A percentile compares a stretch with the other conserved stretches of the same genome.
These are phyloP conservation scores for Labroides dimidiatus DNA, from an alignment of 2,797 vertebrate genomes.

Conservation along the genomic window DNA sequence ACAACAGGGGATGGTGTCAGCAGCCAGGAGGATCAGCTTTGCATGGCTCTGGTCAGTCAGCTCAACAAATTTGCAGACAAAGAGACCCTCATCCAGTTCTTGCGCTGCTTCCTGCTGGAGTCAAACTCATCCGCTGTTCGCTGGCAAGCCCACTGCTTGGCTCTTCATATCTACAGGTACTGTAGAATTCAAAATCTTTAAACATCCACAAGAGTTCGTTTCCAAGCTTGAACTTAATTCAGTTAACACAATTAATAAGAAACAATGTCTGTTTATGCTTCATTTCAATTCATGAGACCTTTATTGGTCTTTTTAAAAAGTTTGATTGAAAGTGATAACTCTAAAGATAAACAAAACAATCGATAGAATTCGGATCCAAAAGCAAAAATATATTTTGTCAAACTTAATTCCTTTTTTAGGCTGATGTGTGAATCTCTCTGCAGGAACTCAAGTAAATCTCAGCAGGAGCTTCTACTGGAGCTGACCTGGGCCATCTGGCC, in stretches of 20 bases:
- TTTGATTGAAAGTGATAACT: not conserved
- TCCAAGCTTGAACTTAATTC: too few relatives aligned
- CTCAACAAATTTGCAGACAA: conserved; percentile 99
- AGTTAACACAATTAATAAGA: too few relatives aligned
- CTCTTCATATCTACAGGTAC: conserved; percentile 98
- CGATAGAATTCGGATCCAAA: not conserved
- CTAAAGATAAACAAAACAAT: not conserved
- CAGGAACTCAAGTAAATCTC: conserved; percentile 97
- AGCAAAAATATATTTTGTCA: not conserved
- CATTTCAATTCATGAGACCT: not conserved
- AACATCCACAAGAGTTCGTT: not conserved
- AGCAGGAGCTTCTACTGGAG: conserved; percentile 95
- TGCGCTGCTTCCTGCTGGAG: conserved; percentile 97
- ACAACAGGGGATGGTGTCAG: conserved; percentile 88
- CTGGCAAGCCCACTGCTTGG: conserved; percentile 98
- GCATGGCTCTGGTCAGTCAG: conserved; percentile 96
- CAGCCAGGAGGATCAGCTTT: conserved; percentile 97
- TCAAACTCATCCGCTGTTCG: conserved; percentile 97
- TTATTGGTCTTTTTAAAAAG: not conserved
- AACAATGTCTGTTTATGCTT: not conserved
- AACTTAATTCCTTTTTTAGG: not conserved
- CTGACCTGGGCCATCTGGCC: conserved; percentile 99
- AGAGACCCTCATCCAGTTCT: conserved; percentile 97
- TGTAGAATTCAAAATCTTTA: not conserved
- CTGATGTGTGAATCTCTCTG: conserved; percentile 11